Conservation (phyloP, 2,888 invertebrate genomes). For the Stegana nigrithorax region DNA sequence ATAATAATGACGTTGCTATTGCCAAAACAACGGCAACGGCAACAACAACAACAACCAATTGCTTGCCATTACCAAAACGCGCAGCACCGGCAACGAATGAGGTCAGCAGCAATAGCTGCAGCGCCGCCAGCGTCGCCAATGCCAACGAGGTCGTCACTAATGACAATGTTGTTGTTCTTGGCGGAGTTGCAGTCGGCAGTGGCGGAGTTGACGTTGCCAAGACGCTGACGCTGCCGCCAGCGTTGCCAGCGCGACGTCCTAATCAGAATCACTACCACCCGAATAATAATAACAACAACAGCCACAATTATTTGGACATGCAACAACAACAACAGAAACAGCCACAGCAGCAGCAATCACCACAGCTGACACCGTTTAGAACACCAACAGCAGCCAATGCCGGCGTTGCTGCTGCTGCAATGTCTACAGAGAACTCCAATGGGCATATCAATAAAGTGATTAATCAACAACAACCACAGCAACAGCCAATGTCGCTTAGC, state of each 20-base stretch:
- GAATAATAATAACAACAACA: constrained; percentile 30
- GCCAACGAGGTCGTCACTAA: constrained; percentile 5
- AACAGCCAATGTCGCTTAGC: constrained; percentile 16
- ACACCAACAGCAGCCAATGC: constrained; percentile 8
- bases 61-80: constrained; percentile 19
- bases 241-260: constrained; percentile 54
- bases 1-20: constrained; percentile 31
- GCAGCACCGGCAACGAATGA: constrained; percentile 24
- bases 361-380: constrained; percentile 28
- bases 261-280: constrained; percentile 29
- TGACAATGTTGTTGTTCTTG: constrained; percentile 1
- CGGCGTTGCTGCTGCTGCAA: no score
- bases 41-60: constrained; percentile 38
- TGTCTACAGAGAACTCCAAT: constrained; percentile 17
- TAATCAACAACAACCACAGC: constrained; percentile 37
- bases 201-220: constrained; percentile 11
- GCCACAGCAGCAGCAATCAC: constrained; percentile 27
- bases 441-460: constrained; percentile 26
- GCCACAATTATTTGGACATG: constrained; percentile 22
- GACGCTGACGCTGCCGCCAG: constrained; percentile 51
- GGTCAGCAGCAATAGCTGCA: constrained; percentile 16
- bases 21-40: no score
- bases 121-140: background rate
- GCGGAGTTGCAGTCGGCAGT: constrained; percentile 2
- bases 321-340: constrained; percentile 29